Percentiles rank a stretch among this genome's conserved stretches.
Conservation (phyloP, 1,140 invertebrate species). For the Nebria ingens region DNA sequence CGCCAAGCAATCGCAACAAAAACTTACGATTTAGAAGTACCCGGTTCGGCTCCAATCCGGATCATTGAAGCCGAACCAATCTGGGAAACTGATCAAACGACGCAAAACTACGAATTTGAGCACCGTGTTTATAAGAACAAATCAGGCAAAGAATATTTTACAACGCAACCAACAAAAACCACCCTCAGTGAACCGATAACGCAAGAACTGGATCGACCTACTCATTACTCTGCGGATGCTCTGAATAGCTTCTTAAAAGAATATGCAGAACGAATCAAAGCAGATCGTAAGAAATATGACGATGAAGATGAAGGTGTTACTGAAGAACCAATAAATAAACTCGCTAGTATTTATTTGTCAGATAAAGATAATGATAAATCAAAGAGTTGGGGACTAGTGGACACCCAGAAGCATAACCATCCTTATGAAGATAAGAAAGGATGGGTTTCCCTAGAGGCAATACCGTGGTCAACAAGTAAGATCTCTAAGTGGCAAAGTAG, state of each 20-base stretch:
- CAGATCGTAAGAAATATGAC: slow-evolving; percentile 32
- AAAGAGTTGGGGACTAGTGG: slow-evolving; percentile 40
- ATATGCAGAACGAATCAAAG: slow-evolving; percentile 45
- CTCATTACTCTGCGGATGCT: slow-evolving; percentile 35
- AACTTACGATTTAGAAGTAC: slow-evolving; percentile 38
- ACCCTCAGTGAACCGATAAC: slow-evolving; percentile 19
- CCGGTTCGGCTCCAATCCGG: slow-evolving; percentile 41
- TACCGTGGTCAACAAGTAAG: slow-evolving; percentile 68
- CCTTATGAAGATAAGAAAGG: slow-evolving; percentile 57
- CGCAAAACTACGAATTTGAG: neutral
- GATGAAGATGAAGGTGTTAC: slow-evolving; percentile 35
- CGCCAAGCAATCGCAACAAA: slow-evolving; percentile 3
- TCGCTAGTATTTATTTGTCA: slow-evolving; percentile 25
- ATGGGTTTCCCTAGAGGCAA: slow-evolving; percentile 65
- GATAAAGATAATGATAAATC: slow-evolving; percentile 32
- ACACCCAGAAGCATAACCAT: slow-evolving; percentile 41
- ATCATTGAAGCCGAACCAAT: slow-evolving; percentile 38
- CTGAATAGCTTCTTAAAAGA: slow-evolving; percentile 46
- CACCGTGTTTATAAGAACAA: neutral
- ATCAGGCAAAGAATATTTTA: slow-evolving; percentile 12
- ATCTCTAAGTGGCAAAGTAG: slow-evolving; percentile 62
- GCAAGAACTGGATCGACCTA: slow-evolving; percentile 28
- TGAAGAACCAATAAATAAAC: slow-evolving; percentile 34
- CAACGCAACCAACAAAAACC: slow-evolving; percentile 8
- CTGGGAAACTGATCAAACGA: slow-evolving; percentile 15